phyloP scores from a whole-genome alignment of 1,140 invertebrate genomes.

The Nixonia krombeini region DNA sequence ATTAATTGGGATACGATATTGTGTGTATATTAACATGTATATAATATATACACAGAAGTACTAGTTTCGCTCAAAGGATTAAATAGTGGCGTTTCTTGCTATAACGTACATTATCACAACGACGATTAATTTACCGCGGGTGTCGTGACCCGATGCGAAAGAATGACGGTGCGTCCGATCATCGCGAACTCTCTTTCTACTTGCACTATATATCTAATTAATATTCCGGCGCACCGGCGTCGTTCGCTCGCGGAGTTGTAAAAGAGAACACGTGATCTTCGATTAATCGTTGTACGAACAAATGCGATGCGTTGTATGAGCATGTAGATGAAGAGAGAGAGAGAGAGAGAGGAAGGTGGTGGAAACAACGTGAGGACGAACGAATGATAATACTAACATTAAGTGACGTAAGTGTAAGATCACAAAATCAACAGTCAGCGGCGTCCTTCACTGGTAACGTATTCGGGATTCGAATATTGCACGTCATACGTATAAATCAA shows the following conservation, averaged over 20 bases:
- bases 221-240: slow-evolving; percentile 37
- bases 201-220: slow-evolving; percentile 41
- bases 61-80: slow-evolving; percentile 69
- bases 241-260: too few species aligned
- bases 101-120: slow-evolving; percentile 70
- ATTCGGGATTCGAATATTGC: slow-evolving; percentile 52
- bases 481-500: slow-evolving; percentile 38
- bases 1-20: slow-evolving; percentile 56
- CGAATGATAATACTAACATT: slow-evolving; percentile 27
- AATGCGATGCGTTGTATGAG: background rate
- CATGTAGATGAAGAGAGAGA: background rate
- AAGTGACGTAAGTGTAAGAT: slow-evolving; percentile 30
- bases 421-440: slow-evolving; percentile 35
- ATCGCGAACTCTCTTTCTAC: slow-evolving; percentile 42
- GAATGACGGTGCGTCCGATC: slow-evolving; percentile 39
- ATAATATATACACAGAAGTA: slow-evolving; percentile 67
- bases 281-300: background rate
- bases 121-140: slow-evolving; percentile 65
- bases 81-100: slow-evolving; percentile 68
- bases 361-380: background rate
- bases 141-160: slow-evolving; percentile 52
- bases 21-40: slow-evolving; percentile 47
- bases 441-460: slow-evolving; percentile 25
- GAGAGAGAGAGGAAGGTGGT: slow-evolving; percentile 6
- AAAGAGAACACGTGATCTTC: too few species aligned